These are phyloP conservation scores for Eudasyphora cyanicolor DNA, from an alignment of 2,888 invertebrate species.

Conservation along the genomic window DNA sequence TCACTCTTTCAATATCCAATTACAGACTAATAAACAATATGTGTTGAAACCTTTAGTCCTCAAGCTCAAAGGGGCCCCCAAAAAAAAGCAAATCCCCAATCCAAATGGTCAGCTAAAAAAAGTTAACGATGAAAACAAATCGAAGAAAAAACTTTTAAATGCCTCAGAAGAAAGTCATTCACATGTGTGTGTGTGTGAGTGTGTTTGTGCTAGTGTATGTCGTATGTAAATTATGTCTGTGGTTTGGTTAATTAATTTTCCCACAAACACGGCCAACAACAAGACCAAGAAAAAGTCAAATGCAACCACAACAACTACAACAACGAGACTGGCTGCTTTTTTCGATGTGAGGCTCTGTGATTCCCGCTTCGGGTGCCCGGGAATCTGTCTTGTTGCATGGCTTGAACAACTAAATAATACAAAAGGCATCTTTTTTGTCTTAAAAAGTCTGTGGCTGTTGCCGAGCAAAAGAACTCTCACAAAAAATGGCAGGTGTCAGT, in stretches of 20 bases:
- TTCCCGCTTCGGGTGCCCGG: slow-evolving; percentile 31
- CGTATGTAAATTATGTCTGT: slow-evolving; percentile 63
- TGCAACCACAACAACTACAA: neutral
- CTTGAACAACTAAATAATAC: slow-evolving; percentile 60
- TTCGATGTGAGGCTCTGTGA: neutral
- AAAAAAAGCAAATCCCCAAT: slow-evolving; percentile 8
- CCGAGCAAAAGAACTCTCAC: neutral
- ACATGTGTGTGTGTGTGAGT: neutral
- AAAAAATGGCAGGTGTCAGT: slow-evolving; percentile 69
- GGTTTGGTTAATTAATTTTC: slow-evolving; percentile 64
- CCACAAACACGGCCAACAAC: slow-evolving; percentile 53
- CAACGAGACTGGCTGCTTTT: neutral
- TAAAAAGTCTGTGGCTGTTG: neutral
- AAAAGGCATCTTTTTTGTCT: slow-evolving; percentile 54
- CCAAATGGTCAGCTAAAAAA: neutral
- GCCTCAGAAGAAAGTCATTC: slow-evolving; percentile 50
- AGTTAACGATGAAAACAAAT: slow-evolving; percentile 17
- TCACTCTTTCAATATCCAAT: slow-evolving; percentile 50
- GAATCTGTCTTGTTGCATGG: slow-evolving; percentile 54
- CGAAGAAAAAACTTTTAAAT: slow-evolving; percentile 39
- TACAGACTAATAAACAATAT: slow-evolving; percentile 61
- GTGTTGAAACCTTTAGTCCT: slow-evolving; percentile 63
- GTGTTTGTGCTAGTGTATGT: slow-evolving; percentile 18
- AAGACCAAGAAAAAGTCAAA: too few species aligned
- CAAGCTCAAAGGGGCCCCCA: slow-evolving; percentile 46